phyloP scores from a whole-genome alignment of 2,888 invertebrate species.

The Meganola albula region DNA sequence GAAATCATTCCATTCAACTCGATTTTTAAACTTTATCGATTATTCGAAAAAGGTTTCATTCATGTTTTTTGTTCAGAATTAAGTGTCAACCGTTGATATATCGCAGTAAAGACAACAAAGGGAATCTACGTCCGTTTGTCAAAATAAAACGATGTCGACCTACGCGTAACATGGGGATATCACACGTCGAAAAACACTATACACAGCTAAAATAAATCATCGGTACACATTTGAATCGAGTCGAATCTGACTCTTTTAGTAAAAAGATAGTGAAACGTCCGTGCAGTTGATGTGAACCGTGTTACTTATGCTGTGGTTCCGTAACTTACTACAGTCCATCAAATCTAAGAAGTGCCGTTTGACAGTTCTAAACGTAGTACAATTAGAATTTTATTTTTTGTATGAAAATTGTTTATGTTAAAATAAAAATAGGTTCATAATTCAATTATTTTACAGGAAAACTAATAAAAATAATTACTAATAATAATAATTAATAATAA shows the following conservation, averaged over 20 bases:
- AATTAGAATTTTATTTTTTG: too few species aligned
- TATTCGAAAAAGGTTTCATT: conserved; percentile 43
- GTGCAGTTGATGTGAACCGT: too few species aligned
- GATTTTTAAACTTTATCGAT: conserved; percentile 34
- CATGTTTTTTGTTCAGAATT: conserved; percentile 45
- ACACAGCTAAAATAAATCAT: conserved; percentile 35
- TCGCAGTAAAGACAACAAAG: conserved; percentile 62
- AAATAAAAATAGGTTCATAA: too few species aligned
- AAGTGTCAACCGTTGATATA: conserved; percentile 63
- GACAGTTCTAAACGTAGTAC: too few species aligned
- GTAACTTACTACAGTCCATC: too few species aligned
- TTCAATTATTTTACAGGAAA: too few species aligned
- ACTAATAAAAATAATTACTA: too few species aligned
- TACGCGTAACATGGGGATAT: conserved; percentile 59
- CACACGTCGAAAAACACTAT: conserved; percentile 39
- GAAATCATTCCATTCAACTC: conserved; percentile 18
- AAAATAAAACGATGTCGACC: conserved; percentile 67
- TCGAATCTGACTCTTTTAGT: conserved; percentile 34
- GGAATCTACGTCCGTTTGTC: conserved; percentile 60
- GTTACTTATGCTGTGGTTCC: too few species aligned
- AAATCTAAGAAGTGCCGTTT: too few species aligned
- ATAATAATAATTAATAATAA: too few species aligned
- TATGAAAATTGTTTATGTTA: too few species aligned
- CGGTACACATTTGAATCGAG: conserved; percentile 28
- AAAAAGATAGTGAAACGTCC: too few species aligned